Evolutionary conservation across 2,113 vertebrate genomes (phyloP).

Genomic region (Polypterus bichir): DNA sequence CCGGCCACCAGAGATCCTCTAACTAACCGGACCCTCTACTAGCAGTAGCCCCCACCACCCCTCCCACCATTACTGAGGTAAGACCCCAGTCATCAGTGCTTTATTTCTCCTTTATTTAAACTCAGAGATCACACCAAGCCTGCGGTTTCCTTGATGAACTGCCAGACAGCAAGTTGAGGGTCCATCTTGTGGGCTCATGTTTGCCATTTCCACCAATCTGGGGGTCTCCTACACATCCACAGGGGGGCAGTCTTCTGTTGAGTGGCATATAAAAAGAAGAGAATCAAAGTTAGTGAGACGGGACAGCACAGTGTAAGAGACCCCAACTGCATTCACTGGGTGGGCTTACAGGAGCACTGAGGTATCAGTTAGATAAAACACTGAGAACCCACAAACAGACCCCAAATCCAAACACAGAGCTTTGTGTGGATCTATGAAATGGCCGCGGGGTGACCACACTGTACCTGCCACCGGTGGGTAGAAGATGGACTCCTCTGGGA

Average conservation of each 20-base stretch:
- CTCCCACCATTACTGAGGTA: too few relatives aligned
- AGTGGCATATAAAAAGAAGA: not conserved
- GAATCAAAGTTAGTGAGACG: not conserved
- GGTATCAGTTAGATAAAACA: not conserved
- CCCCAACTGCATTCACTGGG: not conserved
- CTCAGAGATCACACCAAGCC: too few relatives aligned
- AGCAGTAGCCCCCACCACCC: too few relatives aligned
- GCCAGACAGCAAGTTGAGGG: too few relatives aligned
- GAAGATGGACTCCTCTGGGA: conserved; percentile 44
- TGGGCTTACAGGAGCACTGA: not conserved
- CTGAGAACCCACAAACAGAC: not conserved
- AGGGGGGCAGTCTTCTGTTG: conserved; percentile 12
- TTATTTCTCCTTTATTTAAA: too few relatives aligned
- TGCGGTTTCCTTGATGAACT: too few relatives aligned
- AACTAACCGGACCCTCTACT: too few relatives aligned
- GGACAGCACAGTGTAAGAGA: not conserved
- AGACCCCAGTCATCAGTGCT: too few relatives aligned
- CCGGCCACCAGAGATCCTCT: too few relatives aligned
- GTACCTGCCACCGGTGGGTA: conserved; percentile 40
- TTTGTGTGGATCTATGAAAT: too few relatives aligned
- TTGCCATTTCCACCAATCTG: not conserved
- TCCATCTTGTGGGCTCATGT: too few relatives aligned
- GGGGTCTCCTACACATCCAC: conserved; percentile 3
- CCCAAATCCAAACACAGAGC: not conserved
- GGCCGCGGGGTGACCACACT: not conserved